phyloP scores from a whole-genome alignment of 2,113 vertebrate genomes.

The Hippocampus barbouri region DNA sequence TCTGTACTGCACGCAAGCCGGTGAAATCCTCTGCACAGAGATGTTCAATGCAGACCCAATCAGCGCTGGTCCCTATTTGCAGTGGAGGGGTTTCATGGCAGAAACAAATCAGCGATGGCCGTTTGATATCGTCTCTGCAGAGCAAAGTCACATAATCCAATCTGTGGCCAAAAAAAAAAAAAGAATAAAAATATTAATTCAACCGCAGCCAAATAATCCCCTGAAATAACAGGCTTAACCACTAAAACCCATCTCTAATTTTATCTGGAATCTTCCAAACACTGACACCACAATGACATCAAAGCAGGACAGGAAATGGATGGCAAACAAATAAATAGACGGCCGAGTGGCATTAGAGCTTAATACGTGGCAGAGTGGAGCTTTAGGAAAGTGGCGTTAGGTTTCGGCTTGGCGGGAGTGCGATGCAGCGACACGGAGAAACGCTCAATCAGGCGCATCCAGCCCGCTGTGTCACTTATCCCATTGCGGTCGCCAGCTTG shows the following conservation, averaged over 20 bases:
- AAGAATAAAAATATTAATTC: slow-evolving; percentile 75
- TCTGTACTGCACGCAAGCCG: slow-evolving; percentile 39
- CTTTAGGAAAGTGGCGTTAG: slow-evolving; percentile 60
- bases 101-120: slow-evolving; percentile 63
- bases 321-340: slow-evolving; percentile 72
- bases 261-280: slow-evolving; percentile 77
- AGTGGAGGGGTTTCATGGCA: slow-evolving; percentile 47
- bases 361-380: slow-evolving; percentile 69
- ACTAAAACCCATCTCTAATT: slow-evolving; percentile 74
- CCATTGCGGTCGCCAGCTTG: slow-evolving; percentile 37
- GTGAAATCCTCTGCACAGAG: slow-evolving; percentile 54
- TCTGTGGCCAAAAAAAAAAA: slow-evolving; percentile 64
- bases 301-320: slow-evolving; percentile 72
- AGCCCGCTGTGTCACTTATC: slow-evolving; percentile 42
- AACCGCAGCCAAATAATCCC: slow-evolving; percentile 68
- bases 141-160: slow-evolving; percentile 69
- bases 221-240: slow-evolving; percentile 78
- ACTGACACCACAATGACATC: slow-evolving; percentile 75
- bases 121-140: slow-evolving; percentile 63
- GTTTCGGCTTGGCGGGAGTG: slow-evolving; percentile 35
- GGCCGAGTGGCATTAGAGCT: slow-evolving; percentile 70
- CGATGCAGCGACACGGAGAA: slow-evolving; percentile 28
- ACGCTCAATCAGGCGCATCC: slow-evolving; percentile 53
- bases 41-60: slow-evolving; percentile 42
- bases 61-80: slow-evolving; percentile 33